Percentiles rank a stretch among this genome's conserved stretches.
Conservation (phyloP, 2,888 invertebrate genomes). For the Osmoderma eremita region DNA sequence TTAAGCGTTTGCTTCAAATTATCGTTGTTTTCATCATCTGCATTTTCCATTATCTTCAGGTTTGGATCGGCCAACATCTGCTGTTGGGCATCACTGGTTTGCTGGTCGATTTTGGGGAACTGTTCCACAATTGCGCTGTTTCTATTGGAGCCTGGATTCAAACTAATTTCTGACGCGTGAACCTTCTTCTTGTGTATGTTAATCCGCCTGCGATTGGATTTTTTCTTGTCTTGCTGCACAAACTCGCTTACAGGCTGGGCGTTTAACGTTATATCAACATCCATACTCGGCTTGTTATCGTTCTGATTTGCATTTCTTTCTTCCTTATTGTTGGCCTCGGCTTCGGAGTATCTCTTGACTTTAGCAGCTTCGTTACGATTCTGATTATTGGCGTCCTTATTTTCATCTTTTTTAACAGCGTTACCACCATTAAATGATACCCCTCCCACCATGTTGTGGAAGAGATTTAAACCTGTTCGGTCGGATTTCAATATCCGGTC, state of each 20-base stretch:
- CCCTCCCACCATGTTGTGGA: conserved; percentile 5
- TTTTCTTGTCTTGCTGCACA: neutral
- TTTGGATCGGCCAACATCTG: conserved; percentile 34
- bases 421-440: neutral
- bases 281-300: conserved; percentile 7
- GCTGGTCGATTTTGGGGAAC: conserved; percentile 7
- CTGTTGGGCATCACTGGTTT: conserved; percentile 14
- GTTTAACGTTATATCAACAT: conserved; percentile 21
- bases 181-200: neutral
- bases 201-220: neutral
- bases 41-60: conserved; percentile 38
- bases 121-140: neutral
- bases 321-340: neutral
- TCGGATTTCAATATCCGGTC: conserved; percentile 40
- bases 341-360: conserved; percentile 4
- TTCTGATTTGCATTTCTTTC: neutral
- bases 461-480: conserved; percentile 38
- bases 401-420: conserved; percentile 1
- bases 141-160: neutral
- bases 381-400: conserved; percentile 4
- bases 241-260: neutral
- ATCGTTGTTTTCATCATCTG: conserved; percentile 39
- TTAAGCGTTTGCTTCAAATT: conserved; percentile 38
- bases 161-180: neutral
- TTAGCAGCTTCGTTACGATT: conserved; percentile 1